Conservation (phyloP, 2,888 invertebrate species). For the Caenorhabditis uteleia region DNA sequence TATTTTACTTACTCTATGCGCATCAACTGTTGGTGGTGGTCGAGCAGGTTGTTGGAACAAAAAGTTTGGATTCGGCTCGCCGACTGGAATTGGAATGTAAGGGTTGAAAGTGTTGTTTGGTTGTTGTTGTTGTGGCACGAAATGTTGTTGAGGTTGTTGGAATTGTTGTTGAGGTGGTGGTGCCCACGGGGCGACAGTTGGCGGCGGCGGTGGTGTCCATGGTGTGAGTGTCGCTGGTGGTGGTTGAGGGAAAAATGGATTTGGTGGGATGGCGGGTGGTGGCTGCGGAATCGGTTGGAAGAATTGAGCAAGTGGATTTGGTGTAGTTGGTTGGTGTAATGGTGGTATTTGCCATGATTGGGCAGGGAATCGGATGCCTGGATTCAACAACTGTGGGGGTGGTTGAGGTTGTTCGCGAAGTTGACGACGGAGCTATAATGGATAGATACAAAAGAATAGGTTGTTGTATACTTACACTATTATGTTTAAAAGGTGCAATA, state of each 20-base stretch:
- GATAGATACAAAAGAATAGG: constrained; percentile 1
- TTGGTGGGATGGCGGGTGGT: constrained; percentile 13
- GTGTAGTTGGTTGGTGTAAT: constrained; percentile 22
- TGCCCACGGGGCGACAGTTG: constrained; percentile 1
- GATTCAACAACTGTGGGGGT: constrained; percentile 6
- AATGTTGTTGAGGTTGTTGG: no score
- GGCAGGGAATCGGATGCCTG: constrained; percentile 58
- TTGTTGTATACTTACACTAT: constrained; percentile 19
- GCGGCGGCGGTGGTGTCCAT: constrained; percentile 23
- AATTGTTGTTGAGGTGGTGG: no score
- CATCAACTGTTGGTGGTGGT: constrained; percentile 4
- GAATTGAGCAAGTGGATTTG: constrained; percentile 24
- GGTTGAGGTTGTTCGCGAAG: constrained; percentile 7
- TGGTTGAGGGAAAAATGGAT: constrained; percentile 32
- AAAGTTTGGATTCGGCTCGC: constrained; percentile 16
- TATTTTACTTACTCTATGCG: constrained; percentile 24
- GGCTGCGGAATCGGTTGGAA: constrained; percentile 23
- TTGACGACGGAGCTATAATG: constrained; percentile 12
- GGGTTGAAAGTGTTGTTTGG: constrained; percentile 22
- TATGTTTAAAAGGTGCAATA: constrained; percentile 44
- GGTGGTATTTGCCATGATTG: constrained; percentile 64
- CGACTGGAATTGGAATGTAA: constrained; percentile 25
- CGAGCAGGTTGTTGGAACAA: constrained; percentile 15
- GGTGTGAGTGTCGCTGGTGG: constrained; percentile 2
- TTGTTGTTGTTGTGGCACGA: no score